Evolutionary conservation across 2,113 vertebrate species (phyloP).

Genomic region (Nesogale talazaci): DNA sequence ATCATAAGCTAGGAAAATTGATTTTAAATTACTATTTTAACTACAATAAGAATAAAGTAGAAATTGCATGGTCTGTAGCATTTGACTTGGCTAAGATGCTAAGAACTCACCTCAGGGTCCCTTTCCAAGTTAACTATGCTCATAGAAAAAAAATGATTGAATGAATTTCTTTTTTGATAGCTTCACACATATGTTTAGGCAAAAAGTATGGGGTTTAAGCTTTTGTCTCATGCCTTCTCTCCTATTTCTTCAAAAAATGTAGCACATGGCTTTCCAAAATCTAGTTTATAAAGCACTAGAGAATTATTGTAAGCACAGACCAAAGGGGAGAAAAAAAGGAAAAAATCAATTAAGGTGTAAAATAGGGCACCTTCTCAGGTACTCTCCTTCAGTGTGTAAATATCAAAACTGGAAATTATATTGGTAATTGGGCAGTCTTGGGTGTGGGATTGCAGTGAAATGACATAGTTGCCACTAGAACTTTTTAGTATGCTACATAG

Average conservation of each 20-base stretch:
- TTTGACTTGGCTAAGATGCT: slow-evolving; percentile 48
- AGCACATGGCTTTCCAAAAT: neutral
- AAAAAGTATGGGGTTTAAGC: slow-evolving; percentile 57
- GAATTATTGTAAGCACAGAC: neutral
- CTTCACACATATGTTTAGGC: slow-evolving; percentile 22
- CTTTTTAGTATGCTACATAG: slow-evolving; percentile 4
- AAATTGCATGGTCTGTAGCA: slow-evolving; percentile 44
- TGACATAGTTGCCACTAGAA: neutral
- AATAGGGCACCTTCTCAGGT: neutral
- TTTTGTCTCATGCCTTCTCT: slow-evolving; percentile 23
- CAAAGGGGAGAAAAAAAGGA: neutral
- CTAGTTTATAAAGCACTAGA: slow-evolving; percentile 8
- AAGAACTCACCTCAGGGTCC: neutral
- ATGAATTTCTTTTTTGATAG: slow-evolving; percentile 51
- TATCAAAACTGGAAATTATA: neutral
- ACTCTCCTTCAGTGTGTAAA: neutral
- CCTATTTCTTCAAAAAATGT: neutral
- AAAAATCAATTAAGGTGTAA: neutral
- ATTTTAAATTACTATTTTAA: slow-evolving; percentile 63
- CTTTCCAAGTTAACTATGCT: slow-evolving; percentile 41
- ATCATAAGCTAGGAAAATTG: slow-evolving; percentile 25
- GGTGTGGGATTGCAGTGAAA: neutral
- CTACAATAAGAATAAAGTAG: slow-evolving; percentile 41
- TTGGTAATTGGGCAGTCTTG: neutral
- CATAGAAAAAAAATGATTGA: slow-evolving; percentile 18